These are phyloP conservation scores for Anticlea derivata DNA, from an alignment of 2,888 invertebrate species.

Conservation along the genomic window DNA sequence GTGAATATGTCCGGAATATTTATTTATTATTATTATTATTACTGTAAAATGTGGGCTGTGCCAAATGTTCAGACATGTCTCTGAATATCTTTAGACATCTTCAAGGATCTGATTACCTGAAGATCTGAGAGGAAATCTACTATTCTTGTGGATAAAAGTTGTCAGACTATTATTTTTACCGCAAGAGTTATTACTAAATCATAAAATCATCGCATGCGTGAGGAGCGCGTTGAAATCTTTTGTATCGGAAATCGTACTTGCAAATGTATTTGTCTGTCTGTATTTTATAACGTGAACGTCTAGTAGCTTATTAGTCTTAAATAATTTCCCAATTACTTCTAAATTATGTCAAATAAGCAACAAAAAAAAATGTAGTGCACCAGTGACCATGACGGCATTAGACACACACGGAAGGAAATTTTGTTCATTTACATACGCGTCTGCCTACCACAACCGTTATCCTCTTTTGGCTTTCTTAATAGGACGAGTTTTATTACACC, in stretches of 20 bases:
- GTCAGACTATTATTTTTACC: too few relatives aligned
- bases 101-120: too few relatives aligned
- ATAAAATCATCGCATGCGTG: too few relatives aligned
- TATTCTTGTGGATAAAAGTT: too few relatives aligned
- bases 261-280: background rate
- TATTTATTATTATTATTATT: too few relatives aligned
- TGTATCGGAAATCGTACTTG: background rate
- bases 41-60: too few relatives aligned
- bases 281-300: background rate
- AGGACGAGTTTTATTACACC: constrained; percentile 19
- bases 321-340: constrained; percentile 19
- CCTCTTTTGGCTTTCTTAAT: constrained; percentile 24
- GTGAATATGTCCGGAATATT: too few relatives aligned
- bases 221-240: constrained; percentile 17
- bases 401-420: constrained; percentile 28
- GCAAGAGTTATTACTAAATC: too few relatives aligned
- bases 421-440: constrained; percentile 33
- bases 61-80: too few relatives aligned
- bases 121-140: too few relatives aligned
- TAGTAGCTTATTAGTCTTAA: constrained; percentile 4
- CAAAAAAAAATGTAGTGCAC: constrained; percentile 32
- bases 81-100: too few relatives aligned
- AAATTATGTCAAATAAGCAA: constrained; percentile 21
- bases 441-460: constrained; percentile 15
- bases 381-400: constrained; percentile 45